These are phyloP conservation scores for Magallana nippona DNA, from an alignment of 2,888 invertebrate genomes.

Conservation along the genomic window DNA sequence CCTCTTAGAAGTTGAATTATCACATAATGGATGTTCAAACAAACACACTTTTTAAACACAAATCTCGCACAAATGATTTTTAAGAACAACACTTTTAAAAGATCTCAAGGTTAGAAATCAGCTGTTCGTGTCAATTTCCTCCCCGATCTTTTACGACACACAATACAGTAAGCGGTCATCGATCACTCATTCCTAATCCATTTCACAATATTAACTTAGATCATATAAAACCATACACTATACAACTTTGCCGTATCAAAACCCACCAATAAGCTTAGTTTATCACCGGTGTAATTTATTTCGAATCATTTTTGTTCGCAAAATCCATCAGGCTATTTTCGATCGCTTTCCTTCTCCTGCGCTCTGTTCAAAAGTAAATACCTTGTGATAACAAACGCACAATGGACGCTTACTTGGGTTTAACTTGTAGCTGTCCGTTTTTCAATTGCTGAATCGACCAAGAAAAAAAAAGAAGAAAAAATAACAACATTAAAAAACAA, in stretches of 20 bases:
- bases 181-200: conserved; percentile 15
- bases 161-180: not conserved
- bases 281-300: conserved; percentile 4
- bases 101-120: conserved; percentile 22
- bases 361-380: conserved; percentile 6
- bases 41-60: conserved; percentile 6
- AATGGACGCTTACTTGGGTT: not conserved
- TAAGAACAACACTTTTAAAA: conserved; percentile 24
- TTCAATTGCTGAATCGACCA: not conserved
- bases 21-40: conserved; percentile 23
- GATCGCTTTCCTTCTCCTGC: not conserved
- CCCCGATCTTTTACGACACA: conserved; percentile 3
- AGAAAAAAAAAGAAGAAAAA: too few relatives aligned
- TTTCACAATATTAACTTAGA: conserved; percentile 3
- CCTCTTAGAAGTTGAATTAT: not conserved
- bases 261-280: not conserved
- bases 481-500: too few relatives aligned
- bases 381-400: conserved; percentile 16
- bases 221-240: not conserved
- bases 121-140: conserved; percentile 25
- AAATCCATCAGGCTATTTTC: conserved; percentile 6
- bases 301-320: conserved; percentile 18
- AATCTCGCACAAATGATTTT: conserved; percentile 10
- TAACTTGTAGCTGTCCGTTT: not conserved
- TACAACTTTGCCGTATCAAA: not conserved